Conservation (phyloP, 2,888 invertebrate species). For the Chalcis sispes region DNA sequence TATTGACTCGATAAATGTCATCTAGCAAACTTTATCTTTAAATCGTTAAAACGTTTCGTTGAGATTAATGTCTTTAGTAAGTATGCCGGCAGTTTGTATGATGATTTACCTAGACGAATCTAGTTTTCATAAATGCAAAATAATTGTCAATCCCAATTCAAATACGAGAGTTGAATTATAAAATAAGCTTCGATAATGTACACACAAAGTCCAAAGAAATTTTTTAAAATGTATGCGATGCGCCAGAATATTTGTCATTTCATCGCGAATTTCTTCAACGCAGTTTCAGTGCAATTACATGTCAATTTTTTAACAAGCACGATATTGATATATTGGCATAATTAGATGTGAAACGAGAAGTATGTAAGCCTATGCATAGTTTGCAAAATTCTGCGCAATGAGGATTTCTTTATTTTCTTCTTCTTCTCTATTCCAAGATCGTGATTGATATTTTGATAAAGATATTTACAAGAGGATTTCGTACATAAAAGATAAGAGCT, state of each 20-base stretch:
- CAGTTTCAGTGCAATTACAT: not conserved
- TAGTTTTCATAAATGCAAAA: not conserved
- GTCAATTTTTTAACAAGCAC: not conserved
- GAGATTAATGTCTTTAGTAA: not conserved
- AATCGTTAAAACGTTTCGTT: not conserved
- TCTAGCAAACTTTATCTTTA: too few species aligned
- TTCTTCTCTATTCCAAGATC: too few species aligned
- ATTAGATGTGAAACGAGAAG: not conserved
- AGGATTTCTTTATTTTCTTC: not conserved
- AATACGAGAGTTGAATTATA: not conserved
- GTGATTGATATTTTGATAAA: slow-evolving; percentile 27
- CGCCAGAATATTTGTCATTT: too few species aligned
- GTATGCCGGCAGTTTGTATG: not conserved
- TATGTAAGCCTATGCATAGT: not conserved
- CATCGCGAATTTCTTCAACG: not conserved
- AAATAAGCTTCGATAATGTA: not conserved
- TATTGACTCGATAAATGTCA: too few species aligned
- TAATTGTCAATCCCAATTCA: not conserved
- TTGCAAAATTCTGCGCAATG: slow-evolving; percentile 25
- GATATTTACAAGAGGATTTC: not conserved
- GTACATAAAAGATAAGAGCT: slow-evolving; percentile 9
- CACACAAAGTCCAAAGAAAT: slow-evolving; percentile 2
- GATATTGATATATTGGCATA: not conserved
- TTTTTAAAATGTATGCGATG: slow-evolving; percentile 4
- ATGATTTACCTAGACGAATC: not conserved